Evolutionary conservation across 2,113 vertebrate species (phyloP).

Genomic region (Austrofundulus limnaeus): DNA sequence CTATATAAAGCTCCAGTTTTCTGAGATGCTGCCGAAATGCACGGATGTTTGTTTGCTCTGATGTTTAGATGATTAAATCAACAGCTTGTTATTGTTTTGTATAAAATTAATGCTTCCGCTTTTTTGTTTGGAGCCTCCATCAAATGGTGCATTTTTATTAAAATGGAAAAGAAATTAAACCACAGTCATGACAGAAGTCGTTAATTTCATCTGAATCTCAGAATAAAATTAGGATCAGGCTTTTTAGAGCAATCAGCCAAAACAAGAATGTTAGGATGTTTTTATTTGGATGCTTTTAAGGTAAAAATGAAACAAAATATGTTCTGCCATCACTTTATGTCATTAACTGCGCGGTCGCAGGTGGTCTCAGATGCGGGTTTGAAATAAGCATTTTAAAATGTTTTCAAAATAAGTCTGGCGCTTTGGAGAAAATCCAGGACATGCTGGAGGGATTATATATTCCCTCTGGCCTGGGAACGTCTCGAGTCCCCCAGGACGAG

Average conservation of each 20-base stretch:
- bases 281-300: slow-evolving; percentile 51
- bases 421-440: too few species aligned
- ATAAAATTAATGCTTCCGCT: slow-evolving; percentile 17
- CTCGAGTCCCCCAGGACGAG: too few species aligned
- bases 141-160: slow-evolving; percentile 41
- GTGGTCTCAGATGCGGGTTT: too few species aligned
- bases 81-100: slow-evolving; percentile 44
- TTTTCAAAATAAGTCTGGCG: too few species aligned
- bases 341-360: too few species aligned
- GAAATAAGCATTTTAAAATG: too few species aligned
- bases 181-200: slow-evolving; percentile 19
- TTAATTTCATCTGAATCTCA: slow-evolving; percentile 26
- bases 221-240: slow-evolving; percentile 39
- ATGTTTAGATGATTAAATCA: slow-evolving; percentile 58
- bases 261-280: slow-evolving; percentile 40
- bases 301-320: slow-evolving; percentile 31
- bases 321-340: slow-evolving; percentile 42
- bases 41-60: slow-evolving; percentile 77
- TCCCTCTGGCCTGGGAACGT: too few species aligned
- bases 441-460: too few species aligned
- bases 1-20: slow-evolving; percentile 61
- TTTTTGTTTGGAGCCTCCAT: slow-evolving; percentile 37
- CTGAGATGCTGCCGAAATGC: slow-evolving; percentile 62
- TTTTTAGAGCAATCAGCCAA: slow-evolving; percentile 31
- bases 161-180: slow-evolving; percentile 52